Evolutionary conservation across 2,113 vertebrate genomes (phyloP), one percentile per base, ranked within the genome.

Genomic region (Damaliscus lunatus): DNA sequence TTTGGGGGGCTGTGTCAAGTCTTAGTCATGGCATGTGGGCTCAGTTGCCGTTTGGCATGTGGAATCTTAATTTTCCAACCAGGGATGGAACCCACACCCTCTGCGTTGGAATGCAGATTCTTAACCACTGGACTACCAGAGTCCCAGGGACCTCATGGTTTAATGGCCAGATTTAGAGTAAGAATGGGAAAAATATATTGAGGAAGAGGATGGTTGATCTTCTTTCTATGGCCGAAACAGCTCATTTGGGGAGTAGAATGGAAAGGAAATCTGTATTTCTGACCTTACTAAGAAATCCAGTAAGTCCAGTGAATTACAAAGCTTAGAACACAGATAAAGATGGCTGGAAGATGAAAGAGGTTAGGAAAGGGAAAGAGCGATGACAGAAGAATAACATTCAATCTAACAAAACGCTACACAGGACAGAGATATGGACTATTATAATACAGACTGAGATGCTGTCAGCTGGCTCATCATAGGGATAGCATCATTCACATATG

Each of bases 261-360:
- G n/a, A 59, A 71, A 15, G 57, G 27, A 91, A 19, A 53, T 14
- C 3, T 29, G 8, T 13, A 55, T 86, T n/a, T 90, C 91, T 48
- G 50, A 84, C 40, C 46, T 95, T 53, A 91, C 29, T 4, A 36
- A 64, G 43, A 81, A 48, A 15, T 74, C 46, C 71, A 59, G 6
- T 36, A 27, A 62, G 46, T 53, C n/a, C 15, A 74, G 16, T 71
- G 71, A 84, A n/a, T 40, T n/a, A 83, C 14, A 40, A 36, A 84
- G 71, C 90, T 94, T 57, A 81, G 36, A 83, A 85, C 3, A 57
- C 0, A 89, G 85, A 71, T 48, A 48, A 77, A 92, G 84, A 87
- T 80, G 59, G 14, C 50, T 23, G 17, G 31, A 53, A 86, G 94
- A 93, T 53, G 25, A 21, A 90, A 81, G 8, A 15, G 1, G 10